A percentile compares a stretch with the other conserved stretches of the same genome.
Evolutionary conservation across 2,888 invertebrate genomes (phyloP).

Genomic region (Petrolisthes cinctipes): DNA sequence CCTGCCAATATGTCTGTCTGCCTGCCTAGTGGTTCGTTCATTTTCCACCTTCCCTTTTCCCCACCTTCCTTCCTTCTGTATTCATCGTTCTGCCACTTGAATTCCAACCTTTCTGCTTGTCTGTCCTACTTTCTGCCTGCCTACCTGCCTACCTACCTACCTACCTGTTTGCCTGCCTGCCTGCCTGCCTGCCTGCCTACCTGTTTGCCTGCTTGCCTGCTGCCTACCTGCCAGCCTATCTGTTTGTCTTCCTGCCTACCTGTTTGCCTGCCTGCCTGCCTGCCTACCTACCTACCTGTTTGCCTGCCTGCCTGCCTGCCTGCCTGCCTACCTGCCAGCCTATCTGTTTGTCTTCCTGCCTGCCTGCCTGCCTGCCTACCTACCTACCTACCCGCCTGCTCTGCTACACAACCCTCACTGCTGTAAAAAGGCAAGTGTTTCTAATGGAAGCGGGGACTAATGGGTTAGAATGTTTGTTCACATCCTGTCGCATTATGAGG

Average conservation of each 20-base stretch:
- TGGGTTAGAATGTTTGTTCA: neutral
- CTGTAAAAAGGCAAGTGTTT: neutral
- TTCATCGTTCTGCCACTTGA: neutral
- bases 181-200: neutral
- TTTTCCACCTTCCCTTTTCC: neutral
- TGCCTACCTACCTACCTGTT: neutral
- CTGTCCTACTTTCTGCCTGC: neutral
- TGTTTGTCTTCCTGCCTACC: neutral
- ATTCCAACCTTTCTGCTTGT: neutral
- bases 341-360: neutral
- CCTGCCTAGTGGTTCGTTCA: neutral
- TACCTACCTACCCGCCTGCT: neutral
- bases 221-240: neutral
- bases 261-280: neutral
- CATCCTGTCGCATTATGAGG: neutral
- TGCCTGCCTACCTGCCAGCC: neutral
- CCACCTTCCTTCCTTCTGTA: neutral
- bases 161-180: neutral
- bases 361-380: neutral
- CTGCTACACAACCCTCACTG: neutral
- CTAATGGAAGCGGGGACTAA: neutral
- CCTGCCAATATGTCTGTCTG: neutral
- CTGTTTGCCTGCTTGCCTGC: neutral
- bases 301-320: neutral
- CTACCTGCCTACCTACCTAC: neutral